These are phyloP conservation scores for Meloidogyne floridensis DNA, from an alignment of 1,140 invertebrate genomes.

Conservation along the genomic window DNA sequence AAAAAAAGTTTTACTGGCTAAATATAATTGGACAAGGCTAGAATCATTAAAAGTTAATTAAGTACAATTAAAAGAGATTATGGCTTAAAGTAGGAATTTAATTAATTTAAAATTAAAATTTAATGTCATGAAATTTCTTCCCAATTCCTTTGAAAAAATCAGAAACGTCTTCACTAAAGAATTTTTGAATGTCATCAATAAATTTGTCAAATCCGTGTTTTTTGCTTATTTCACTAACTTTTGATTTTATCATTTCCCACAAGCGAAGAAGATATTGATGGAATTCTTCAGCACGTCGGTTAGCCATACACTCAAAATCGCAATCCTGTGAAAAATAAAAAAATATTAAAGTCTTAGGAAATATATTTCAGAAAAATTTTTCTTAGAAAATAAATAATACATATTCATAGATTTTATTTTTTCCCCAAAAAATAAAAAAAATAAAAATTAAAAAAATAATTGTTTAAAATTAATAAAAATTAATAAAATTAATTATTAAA, in stretches of 20 bases:
- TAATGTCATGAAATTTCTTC: background rate
- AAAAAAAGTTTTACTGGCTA: too few relatives aligned
- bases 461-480: too few relatives aligned
- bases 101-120: background rate
- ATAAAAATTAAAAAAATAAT: constrained; percentile 4
- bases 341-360: background rate
- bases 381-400: too few relatives aligned
- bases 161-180: constrained; percentile 23
- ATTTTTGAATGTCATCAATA: constrained; percentile 22
- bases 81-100: background rate
- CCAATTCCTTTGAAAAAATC: constrained; percentile 5
- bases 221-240: constrained; percentile 34
- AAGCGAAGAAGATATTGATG: constrained; percentile 44
- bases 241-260: constrained; percentile 48
- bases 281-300: constrained; percentile 30
- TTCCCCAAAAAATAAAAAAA: background rate
- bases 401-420: too few relatives aligned
- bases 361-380: too few relatives aligned
- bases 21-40: too few relatives aligned
- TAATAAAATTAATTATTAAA: background rate
- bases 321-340: constrained; percentile 35
- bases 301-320: constrained; percentile 42
- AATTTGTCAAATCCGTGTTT: constrained; percentile 27
- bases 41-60: too few relatives aligned
- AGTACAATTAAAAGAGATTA: background rate